Evolutionary conservation across 2,797 vertebrate species (phyloP).

Genomic region (Bovichtus diacanthus): DNA sequence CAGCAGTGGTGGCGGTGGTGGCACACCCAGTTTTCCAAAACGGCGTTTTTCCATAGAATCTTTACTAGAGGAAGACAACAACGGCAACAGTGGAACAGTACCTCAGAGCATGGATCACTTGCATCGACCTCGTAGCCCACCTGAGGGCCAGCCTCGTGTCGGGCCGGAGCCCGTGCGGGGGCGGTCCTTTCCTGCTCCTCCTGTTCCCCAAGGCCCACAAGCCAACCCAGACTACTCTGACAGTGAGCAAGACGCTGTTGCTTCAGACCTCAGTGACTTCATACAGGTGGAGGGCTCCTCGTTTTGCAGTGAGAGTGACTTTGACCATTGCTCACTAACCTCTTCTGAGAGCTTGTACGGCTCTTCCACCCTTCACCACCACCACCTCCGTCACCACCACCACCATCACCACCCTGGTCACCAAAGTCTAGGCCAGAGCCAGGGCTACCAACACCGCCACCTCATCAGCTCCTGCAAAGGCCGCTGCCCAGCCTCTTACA

Average conservation of each 20-base stretch:
- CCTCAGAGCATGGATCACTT: conserved; percentile 65
- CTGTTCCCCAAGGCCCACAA: conserved; percentile 60
- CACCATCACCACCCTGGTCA: conserved; percentile 88
- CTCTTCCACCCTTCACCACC: conserved; percentile 82
- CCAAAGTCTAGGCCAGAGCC: conserved; percentile 90
- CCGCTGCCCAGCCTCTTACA: conserved; percentile 96
- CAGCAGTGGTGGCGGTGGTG: conserved; percentile 78
- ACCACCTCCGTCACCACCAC: conserved; percentile 88
- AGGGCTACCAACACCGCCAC: conserved; percentile 90
- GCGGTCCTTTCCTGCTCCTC: conserved; percentile 61
- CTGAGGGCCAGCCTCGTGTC: conserved; percentile 87
- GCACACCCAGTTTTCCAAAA: conserved; percentile 85
- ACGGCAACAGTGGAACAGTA: conserved; percentile 59
- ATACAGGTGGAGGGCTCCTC: conserved; percentile 96
- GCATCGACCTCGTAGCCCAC: conserved; percentile 81
- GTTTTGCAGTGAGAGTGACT: conserved; percentile 98
- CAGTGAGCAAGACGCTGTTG: conserved; percentile 93
- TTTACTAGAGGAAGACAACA: conserved; percentile 92
- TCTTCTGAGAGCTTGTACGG: conserved; percentile 97
- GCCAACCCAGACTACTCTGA: conserved; percentile 90
- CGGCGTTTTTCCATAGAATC: conserved; percentile 97
- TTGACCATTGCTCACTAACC: conserved; percentile 96
- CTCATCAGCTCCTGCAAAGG: conserved; percentile 97
- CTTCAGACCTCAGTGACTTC: conserved; percentile 97
- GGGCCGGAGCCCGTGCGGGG: conserved; percentile 82